Evolutionary conservation across 1,140 invertebrate genomes (phyloP), one percentile per base, ranked within the genome.

Genomic region (Polypedilum pembai): DNA sequence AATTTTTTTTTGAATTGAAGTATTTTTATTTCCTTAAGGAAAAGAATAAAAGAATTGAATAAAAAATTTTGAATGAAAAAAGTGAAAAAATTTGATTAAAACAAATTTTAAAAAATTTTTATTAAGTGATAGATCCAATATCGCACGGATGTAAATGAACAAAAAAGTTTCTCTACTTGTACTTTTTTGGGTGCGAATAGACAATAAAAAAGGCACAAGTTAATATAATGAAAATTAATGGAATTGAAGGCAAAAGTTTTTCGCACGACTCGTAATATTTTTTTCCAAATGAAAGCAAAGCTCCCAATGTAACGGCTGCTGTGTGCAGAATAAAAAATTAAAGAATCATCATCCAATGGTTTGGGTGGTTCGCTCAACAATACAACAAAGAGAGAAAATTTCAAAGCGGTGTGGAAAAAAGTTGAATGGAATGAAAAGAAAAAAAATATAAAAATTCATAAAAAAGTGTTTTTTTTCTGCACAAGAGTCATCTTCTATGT

Each of bases 171-270:
- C 4, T 8, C 1, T 15, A 12, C 12, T 56, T 12, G 41, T 8
- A 56, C 45, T 12, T 56, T 56, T 56, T n/a, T 56, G 45, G 45
- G 45, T 56, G 45, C 45, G n/a, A 56, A 15, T n/a, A 56, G 15
- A n/a, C 45, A 56, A 56, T n/a, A 12, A 15, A 56, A 15, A 56
- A 15, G 12, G 45, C 45, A 56, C 24, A 33, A 33, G 24, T 33
- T 1, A 33, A 56, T n/a, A 56, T 56, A 56, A 56, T 56, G 45
- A 56, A 56, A 56, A 56, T 56, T n/a, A 69, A 69, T 21, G 65
- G 65, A 18, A 69, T 20, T 69, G 20, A 69, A 69, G 65, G 65
- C 45, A 69, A 18, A 69, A 69, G 17, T 20, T 20, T 69, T 69
- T 69, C 65, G 17, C 65, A 69, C 65, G 65, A 69, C 17, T 69